phyloP scores from a whole-genome alignment of 2,888 invertebrate genomes.

The Nymphalis urticae region DNA sequence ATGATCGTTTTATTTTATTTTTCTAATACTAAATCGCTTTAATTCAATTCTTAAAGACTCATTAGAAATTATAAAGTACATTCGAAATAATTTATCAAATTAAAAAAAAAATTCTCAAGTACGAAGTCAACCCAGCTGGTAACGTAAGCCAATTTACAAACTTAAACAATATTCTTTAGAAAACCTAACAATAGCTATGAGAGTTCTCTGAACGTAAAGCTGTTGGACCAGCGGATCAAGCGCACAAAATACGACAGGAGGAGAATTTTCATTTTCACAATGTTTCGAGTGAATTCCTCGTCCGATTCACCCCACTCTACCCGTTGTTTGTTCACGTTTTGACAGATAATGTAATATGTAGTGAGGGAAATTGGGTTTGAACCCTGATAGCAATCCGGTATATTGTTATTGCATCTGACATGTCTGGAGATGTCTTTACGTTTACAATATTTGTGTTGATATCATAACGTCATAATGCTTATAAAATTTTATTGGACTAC shows the following conservation, averaged over 20 bases:
- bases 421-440: slow-evolving; percentile 35
- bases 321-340: slow-evolving; percentile 56
- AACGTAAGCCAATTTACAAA: slow-evolving; percentile 10
- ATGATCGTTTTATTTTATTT: too few species aligned
- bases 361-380: slow-evolving; percentile 61
- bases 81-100: background rate
- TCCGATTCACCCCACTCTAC: slow-evolving; percentile 29
- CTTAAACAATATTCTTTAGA: slow-evolving; percentile 8
- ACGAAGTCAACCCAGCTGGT: background rate
- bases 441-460: slow-evolving; percentile 25
- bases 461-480: slow-evolving; percentile 21
- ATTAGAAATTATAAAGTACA: background rate
- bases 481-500: slow-evolving; percentile 15
- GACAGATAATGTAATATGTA: slow-evolving; percentile 66
- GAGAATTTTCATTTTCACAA: slow-evolving; percentile 45
- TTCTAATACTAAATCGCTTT: too few species aligned
- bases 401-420: slow-evolving; percentile 51
- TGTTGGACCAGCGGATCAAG: slow-evolving; percentile 9
- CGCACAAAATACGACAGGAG: slow-evolving; percentile 15
- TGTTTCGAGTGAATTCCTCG: slow-evolving; percentile 45
- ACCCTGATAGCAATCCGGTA: slow-evolving; percentile 42
- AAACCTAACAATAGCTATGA: slow-evolving; percentile 1
- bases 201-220: slow-evolving; percentile 10
- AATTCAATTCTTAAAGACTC: background rate
- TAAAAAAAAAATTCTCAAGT: background rate